Evolutionary conservation across 2,113 vertebrate species (phyloP), one percentile per base, ranked within the genome.

Genomic region (Silurus meridionalis): DNA sequence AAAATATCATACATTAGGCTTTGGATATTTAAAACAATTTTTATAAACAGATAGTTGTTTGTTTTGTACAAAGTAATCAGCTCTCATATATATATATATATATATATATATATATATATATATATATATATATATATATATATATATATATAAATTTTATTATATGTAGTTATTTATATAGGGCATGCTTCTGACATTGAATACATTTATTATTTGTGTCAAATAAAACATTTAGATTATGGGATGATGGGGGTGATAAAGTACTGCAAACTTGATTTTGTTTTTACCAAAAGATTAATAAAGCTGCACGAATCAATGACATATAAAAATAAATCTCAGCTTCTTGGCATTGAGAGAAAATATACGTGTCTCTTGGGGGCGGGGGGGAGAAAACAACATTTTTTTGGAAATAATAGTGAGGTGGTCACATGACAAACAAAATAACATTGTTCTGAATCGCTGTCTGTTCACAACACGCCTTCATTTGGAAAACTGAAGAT

Each of bases 301-400:
- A 89, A 94, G 91, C 84, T 91, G 92, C 91, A 92, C 92, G 92
- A 94, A 92, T 91, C 87, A 90, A 93, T 89, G 89, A 93, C 89
- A 91, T 96, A 95, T 91, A 95, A 95, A 95, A 95, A 95, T 94
- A 95, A 95, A 94, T 91, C 90, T 93, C 77, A 87, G 92, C 91
- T 95, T 94, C 91, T 94, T 95, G 94, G 93, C 93, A 93, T 94
- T 57, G 87, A 94, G 90, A 92, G 90, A 94, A 93, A 92, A 92
- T 93, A 94, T 92, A 94, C 92, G 93, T 92, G 92, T 93, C 91
- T 94, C 91, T 94, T 93, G 78, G 92, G n/a, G n/a, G n/a, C n/a
- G n/a, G n/a, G n/a, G n/a, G n/a, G 94, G 94, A 93, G 94, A 14
- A n/a, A 77, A n/a, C n/a, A n/a, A n/a, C n/a, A n/a, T n/a, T n/a